Percentiles rank a stretch among this genome's conserved stretches.
These are phyloP conservation scores for Drosophila subpulchrella DNA, from an alignment of 1,140 invertebrate genomes.

Conservation along the genomic window DNA sequence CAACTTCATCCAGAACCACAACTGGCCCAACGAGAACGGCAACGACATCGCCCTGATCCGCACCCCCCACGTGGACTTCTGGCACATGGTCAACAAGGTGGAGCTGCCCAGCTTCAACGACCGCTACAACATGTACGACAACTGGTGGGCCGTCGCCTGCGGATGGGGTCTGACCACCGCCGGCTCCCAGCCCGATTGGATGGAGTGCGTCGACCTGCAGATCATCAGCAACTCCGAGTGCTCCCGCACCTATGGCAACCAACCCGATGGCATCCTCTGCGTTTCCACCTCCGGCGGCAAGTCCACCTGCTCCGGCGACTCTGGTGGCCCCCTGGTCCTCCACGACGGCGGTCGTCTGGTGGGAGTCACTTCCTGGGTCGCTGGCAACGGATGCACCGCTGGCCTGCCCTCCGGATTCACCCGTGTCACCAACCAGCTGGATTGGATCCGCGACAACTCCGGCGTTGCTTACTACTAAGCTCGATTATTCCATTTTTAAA, in stretches of 20 bases:
- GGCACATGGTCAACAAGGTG: conserved; percentile 54
- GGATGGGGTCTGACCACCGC: conserved; percentile 56
- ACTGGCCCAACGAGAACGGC: conserved; percentile 6
- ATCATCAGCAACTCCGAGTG: conserved; percentile 48
- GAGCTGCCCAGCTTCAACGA: conserved; percentile 56
- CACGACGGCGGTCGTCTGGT: conserved; percentile 48
- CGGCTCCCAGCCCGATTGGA: conserved; percentile 41
- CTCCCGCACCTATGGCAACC: conserved; percentile 19
- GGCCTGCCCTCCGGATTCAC: conserved; percentile 85
- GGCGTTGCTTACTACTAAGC: conserved; percentile 53
- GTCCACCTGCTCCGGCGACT: conserved; percentile 85
- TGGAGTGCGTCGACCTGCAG: conserved; percentile 54
- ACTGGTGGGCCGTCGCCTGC: conserved; percentile 53
- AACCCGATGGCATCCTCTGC: conserved; percentile 56
- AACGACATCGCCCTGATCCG: conserved; percentile 54
- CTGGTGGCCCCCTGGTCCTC: conserved; percentile 85
- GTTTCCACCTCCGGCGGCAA: conserved; percentile 48
- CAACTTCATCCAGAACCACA: conserved; percentile 47
- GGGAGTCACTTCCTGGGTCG: conserved; percentile 48
- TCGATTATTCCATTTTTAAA: background rate
- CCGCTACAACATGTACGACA: conserved; percentile 49
- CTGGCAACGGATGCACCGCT: conserved; percentile 29
- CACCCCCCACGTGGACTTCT: conserved; percentile 51
- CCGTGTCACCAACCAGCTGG: conserved; percentile 85
- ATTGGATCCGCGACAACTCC: conserved; percentile 85